Conservation (phyloP, 2,797 vertebrate genomes). For the Sebastes taczanowskii region DNA sequence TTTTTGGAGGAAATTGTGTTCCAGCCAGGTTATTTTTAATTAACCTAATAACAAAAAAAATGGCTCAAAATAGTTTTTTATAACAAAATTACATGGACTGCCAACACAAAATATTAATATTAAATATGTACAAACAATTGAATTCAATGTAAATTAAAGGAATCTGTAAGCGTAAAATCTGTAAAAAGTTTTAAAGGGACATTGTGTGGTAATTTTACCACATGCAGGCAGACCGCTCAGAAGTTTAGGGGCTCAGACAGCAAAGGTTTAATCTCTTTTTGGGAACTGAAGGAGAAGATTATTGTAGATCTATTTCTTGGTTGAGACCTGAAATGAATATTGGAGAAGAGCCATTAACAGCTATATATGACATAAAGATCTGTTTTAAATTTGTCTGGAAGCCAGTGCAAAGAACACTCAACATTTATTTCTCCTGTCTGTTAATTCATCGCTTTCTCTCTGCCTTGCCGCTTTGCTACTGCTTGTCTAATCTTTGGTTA, state of each 20-base stretch:
- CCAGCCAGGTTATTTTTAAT: no score
- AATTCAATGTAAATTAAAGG: not conserved
- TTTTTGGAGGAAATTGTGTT: no score
- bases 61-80: no score
- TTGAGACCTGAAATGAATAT: not conserved
- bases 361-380: not conserved
- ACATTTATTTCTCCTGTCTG: not conserved
- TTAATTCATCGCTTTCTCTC: not conserved
- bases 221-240: not conserved
- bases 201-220: not conserved
- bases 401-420: not conserved
- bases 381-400: not conserved
- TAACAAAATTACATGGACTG: no score
- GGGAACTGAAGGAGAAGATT: no score
- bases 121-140: not conserved
- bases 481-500: not conserved
- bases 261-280: no score
- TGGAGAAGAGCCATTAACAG: not conserved
- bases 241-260: not conserved
- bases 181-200: not conserved
- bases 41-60: no score
- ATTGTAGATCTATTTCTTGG: no score
- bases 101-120: no score
- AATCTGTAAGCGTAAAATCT: not conserved
- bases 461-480: not conserved